A percentile compares a stretch with the other conserved stretches of the same genome.
phyloP scores from a whole-genome alignment of 2,113 vertebrate genomes.

The Nanorana parkeri region DNA sequence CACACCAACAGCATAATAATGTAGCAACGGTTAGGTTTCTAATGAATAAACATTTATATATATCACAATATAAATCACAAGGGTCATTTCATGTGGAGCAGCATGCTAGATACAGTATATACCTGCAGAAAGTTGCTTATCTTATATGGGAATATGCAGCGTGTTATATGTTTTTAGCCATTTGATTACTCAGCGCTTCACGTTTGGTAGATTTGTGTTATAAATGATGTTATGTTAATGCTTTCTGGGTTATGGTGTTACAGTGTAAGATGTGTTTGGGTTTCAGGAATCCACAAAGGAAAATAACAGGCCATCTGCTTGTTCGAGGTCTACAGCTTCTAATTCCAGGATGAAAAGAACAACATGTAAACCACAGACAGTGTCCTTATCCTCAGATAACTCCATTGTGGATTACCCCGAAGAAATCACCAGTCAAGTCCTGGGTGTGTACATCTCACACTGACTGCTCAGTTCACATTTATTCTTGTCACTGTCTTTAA shows the following conservation, averaged over 20 bases:
- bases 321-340: conserved; percentile 12
- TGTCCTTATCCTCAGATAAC: not conserved
- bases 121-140: too few relatives aligned
- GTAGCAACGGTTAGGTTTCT: too few relatives aligned
- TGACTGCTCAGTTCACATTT: not conserved
- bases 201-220: not conserved
- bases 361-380: conserved; percentile 17
- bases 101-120: too few relatives aligned
- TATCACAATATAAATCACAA: too few relatives aligned
- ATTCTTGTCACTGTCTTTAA: not conserved
- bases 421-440: conserved; percentile 29
- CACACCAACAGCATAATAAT: too few relatives aligned
- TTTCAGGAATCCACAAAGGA: conserved; percentile 20
- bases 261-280: not conserved
- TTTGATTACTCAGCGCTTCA: not conserved
- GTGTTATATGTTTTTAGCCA: not conserved
- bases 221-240: too few relatives aligned
- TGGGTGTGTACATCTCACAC: conserved; percentile 20
- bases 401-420: not conserved
- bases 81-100: too few relatives aligned
- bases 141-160: too few relatives aligned
- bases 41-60: too few relatives aligned
- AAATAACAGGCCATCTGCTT: conserved; percentile 4
- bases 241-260: too few relatives aligned
- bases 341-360: conserved; percentile 26